Evolutionary conservation across 1,140 invertebrate genomes (phyloP), one percentile per base, ranked within the genome.

Genomic region (Harpegnathos saltator): DNA sequence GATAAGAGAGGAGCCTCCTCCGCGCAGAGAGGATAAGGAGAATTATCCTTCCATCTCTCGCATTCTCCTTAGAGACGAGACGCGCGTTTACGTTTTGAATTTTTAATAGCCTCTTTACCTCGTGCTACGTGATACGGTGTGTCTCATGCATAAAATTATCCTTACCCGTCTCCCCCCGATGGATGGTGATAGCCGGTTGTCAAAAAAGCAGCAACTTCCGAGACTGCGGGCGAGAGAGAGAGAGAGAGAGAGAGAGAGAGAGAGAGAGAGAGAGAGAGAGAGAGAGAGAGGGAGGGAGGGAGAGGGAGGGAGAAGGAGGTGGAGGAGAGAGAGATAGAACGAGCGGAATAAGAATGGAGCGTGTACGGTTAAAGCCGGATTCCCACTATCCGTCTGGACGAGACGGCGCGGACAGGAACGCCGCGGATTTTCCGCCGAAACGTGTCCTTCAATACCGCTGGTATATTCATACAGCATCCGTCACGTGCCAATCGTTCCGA

Each of bases 111-210:
- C 52, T 29, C 26, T 59, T 48, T 58, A 44, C 9, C 54, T 69
- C 58, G 29, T 33, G 29, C 29, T 33, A n/a, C n/a, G 29, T 33
- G 29, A 33, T 44, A 44, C 71, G 44, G 7, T 14, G 44, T 33
- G 44, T 71, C 69, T 71, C 33, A 80, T 80, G 65, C 75, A 71
- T 58, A 80, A 58, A 33, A 69, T 48, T 56, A 22, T 33, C 17
- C 38, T 29, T n/a, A 54, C 33, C 19, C n/a, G 22, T 26, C 52
- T 48, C 2, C 54, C n/a, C 54, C 1, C 29, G 29, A 33, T 14
- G 24, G 29, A 33, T 14, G 24, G n/a, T 12, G 29, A 17, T 15
- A 22, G 26, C 19, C 0, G 59, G 11, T 66, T 66, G 62, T 77
- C 29, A 66, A 38, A n/a, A 19, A 68, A 38, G 26, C 19, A 59